Evolutionary conservation across 2,797 vertebrate genomes (phyloP).

Genomic region (Tenualosa ilisha): DNA sequence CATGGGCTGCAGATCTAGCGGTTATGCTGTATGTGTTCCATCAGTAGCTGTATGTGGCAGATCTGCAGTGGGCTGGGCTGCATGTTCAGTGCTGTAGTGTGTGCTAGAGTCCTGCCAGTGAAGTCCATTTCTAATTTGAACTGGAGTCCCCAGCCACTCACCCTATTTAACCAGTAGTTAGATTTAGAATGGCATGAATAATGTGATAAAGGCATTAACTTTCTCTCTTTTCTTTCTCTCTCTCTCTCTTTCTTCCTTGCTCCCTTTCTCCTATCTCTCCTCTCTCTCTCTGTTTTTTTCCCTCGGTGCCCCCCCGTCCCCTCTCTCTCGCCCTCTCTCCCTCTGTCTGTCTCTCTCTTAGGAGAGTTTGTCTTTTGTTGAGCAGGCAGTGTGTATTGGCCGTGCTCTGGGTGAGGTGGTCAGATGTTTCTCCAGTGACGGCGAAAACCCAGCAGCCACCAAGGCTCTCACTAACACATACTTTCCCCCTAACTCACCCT

Average conservation of each 20-base stretch:
- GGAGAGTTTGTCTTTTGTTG: conserved; percentile 85
- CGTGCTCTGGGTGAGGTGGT: conserved; percentile 79
- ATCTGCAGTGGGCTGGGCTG: not conserved
- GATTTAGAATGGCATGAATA: not conserved
- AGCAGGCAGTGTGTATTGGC: conserved; percentile 76
- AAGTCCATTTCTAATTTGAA: not conserved
- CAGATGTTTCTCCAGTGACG: conserved; percentile 70
- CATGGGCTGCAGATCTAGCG: not conserved
- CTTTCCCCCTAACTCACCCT: conserved; percentile 33
- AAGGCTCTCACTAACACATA: conserved; percentile 68
- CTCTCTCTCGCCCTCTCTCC: not conserved
- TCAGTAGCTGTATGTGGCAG: not conserved
- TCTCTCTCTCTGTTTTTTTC: not conserved
- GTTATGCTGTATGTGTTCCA: too few relatives aligned
- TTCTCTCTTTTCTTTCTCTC: not conserved
- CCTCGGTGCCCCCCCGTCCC: not conserved
- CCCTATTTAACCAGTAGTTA: not conserved
- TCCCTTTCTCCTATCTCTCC: not conserved
- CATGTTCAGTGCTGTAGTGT: not conserved
- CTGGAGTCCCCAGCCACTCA: not conserved
- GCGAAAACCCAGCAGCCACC: conserved; percentile 66
- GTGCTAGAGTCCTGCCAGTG: not conserved
- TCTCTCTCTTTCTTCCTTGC: not conserved
- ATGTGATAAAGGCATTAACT: not conserved
- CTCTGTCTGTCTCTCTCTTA: conserved; percentile 50